phyloP scores from a whole-genome alignment of 2,797 vertebrate genomes.

The Limosa lapponica region DNA sequence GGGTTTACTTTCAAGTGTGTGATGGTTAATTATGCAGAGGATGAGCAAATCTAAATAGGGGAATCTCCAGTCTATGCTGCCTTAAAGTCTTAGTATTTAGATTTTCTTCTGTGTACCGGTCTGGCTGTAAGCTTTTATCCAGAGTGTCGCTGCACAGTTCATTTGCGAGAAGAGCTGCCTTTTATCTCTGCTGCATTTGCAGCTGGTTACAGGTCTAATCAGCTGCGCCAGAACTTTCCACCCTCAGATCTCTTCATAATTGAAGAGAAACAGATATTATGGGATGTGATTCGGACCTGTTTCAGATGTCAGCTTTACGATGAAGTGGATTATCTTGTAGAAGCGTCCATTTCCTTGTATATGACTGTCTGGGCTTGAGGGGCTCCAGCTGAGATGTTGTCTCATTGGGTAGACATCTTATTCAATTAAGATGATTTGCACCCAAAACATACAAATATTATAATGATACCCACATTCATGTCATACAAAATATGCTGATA shows the following conservation, averaged over 20 bases:
- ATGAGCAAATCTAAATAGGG: not conserved
- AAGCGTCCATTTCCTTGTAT: not conserved
- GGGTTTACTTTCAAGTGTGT: not conserved
- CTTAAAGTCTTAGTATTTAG: not conserved
- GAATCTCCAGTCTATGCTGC: not conserved
- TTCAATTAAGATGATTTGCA: not conserved
- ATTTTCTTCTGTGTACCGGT: not conserved
- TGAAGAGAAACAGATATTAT: not conserved
- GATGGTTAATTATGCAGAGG: not conserved
- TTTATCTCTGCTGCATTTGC: not conserved
- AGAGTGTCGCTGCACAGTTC: not conserved
- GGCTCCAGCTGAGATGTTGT: not conserved
- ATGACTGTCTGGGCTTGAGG: not conserved
- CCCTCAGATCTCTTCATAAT: not conserved
- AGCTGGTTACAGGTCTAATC: not conserved
- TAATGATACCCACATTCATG: accelerated
- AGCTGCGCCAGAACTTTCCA: not conserved
- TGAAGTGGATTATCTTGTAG: not conserved
- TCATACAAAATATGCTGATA: not conserved
- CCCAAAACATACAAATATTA: not conserved
- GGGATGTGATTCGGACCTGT: not conserved
- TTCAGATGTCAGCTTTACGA: not conserved
- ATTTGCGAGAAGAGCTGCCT: not conserved
- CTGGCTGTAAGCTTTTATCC: not conserved
- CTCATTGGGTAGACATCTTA: not conserved